phyloP scores from a whole-genome alignment of 2,113 vertebrate genomes.

The Pavo muticus region DNA sequence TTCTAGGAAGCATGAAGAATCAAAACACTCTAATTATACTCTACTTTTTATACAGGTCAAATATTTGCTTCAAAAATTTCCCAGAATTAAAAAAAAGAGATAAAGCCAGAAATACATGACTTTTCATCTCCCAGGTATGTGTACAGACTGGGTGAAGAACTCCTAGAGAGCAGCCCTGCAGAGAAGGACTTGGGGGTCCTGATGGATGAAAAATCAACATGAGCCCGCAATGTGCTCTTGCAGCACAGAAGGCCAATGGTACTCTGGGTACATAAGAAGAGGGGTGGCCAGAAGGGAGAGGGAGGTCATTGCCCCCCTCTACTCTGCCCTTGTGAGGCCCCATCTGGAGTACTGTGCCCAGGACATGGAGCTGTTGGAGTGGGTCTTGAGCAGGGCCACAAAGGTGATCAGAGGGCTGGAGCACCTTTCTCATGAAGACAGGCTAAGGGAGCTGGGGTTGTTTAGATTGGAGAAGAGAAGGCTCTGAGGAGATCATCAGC shows the following conservation, averaged over 20 bases:
- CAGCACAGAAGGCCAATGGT: neutral
- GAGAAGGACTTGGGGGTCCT: too few relatives aligned
- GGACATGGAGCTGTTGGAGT: too few relatives aligned
- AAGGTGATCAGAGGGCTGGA: neutral
- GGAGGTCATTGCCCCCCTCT: neutral
- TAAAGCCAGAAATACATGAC: neutral
- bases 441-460: neutral
- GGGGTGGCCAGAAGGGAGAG: neutral
- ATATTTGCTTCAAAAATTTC: neutral
- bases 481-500: neutral
- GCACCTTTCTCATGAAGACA: neutral
- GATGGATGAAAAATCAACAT: neutral
- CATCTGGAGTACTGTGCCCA: neutral
- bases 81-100: neutral
- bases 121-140: neutral
- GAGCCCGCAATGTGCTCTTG: neutral
- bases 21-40: neutral
- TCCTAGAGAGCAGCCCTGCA: too few relatives aligned
- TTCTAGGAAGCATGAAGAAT: neutral
- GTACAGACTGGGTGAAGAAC: too few relatives aligned
- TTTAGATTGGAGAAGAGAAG: neutral
- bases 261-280: neutral
- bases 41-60: neutral
- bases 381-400: neutral
- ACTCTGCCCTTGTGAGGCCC: neutral